phyloP scores from a whole-genome alignment of 2,888 invertebrate genomes.

The Caenorhabditis drosophilae region DNA sequence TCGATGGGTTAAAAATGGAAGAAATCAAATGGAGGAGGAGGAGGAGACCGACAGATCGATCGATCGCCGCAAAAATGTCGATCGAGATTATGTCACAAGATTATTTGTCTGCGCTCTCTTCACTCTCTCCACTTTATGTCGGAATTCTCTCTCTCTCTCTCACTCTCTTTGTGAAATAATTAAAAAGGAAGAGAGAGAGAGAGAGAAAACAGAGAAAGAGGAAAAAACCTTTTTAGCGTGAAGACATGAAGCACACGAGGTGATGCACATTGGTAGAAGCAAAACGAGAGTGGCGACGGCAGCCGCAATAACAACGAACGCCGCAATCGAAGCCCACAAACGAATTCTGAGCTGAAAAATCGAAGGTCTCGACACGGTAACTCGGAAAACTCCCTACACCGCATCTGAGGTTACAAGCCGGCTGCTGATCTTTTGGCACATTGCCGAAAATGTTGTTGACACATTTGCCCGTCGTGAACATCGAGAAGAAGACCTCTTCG shows the following conservation, averaged over 20 bases:
- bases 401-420: slow-evolving; percentile 59
- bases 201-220: too few relatives aligned
- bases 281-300: slow-evolving; percentile 63
- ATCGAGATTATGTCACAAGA: too few relatives aligned
- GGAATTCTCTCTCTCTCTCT: too few relatives aligned
- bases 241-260: slow-evolving; percentile 65
- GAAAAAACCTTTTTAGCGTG: slow-evolving; percentile 68
- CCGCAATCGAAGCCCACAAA: slow-evolving; percentile 63
- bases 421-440: slow-evolving; percentile 52
- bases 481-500: slow-evolving; percentile 65
- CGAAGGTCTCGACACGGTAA: neutral
- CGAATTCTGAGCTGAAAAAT: slow-evolving; percentile 54
- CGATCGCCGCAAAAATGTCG: too few relatives aligned
- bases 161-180: too few relatives aligned
- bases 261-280: slow-evolving; percentile 66
- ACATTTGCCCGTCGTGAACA: slow-evolving; percentile 66
- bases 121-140: too few relatives aligned
- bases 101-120: too few relatives aligned
- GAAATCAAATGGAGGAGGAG: too few relatives aligned
- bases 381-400: slow-evolving; percentile 36
- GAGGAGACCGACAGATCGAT: too few relatives aligned
- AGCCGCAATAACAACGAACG: slow-evolving; percentile 60
- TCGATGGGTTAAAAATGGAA: too few relatives aligned
- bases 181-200: too few relatives aligned
- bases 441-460: slow-evolving; percentile 59